A percentile compares a stretch with the other conserved stretches of the same genome.
Evolutionary conservation across 2,797 vertebrate genomes (phyloP).

Genomic region (Zalophus californianus): DNA sequence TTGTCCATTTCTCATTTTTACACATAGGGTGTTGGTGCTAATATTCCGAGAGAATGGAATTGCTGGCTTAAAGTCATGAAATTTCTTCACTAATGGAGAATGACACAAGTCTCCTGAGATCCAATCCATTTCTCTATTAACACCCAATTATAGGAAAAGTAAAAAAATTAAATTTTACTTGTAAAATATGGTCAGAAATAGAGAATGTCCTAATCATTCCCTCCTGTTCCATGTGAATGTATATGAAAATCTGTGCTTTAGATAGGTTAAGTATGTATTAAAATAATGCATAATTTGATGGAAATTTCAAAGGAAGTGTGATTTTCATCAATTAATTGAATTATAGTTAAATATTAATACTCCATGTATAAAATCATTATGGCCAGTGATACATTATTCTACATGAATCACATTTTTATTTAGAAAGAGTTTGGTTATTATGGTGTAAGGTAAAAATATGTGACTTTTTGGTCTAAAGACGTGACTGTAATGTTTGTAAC

Average conservation of each 20-base stretch:
- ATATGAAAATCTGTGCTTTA: background rate
- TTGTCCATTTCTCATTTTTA: background rate
- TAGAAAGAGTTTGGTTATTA: background rate
- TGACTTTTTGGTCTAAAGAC: background rate
- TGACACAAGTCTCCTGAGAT: background rate
- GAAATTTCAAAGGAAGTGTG: background rate
- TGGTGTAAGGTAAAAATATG: background rate
- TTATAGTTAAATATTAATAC: background rate
- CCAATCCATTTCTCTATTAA: background rate
- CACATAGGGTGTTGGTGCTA: rapidly evolving
- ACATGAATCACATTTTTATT: background rate
- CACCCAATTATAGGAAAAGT: background rate
- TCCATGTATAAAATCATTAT: background rate
- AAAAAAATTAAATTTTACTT: background rate
- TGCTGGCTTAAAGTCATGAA: background rate
- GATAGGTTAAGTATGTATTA: background rate
- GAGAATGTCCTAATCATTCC: background rate
- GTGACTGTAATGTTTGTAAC: background rate
- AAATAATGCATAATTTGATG: background rate
- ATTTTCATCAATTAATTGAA: background rate
- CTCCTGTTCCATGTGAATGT: background rate
- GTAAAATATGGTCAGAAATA: background rate
- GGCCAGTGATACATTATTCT: background rate
- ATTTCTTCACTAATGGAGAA: background rate
- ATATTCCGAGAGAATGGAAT: background rate